Base-by-base conservation (phyloP, 2,113 vertebrate genomes). In the Elephas maximus region DNA sequence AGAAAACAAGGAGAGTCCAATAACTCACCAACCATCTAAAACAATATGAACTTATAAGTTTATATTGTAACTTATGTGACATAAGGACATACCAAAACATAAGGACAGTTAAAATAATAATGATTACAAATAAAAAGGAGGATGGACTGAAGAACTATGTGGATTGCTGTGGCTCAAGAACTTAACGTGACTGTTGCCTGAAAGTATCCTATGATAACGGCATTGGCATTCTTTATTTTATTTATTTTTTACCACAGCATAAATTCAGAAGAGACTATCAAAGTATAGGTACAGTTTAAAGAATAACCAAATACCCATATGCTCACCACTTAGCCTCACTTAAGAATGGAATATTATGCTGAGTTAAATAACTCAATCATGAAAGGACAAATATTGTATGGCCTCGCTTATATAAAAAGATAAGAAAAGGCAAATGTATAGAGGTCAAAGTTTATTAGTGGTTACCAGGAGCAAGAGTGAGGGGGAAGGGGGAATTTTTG, bases 261-360 rank as follows among this genome's bases (percentile, higher is more conserved):
- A 1, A 10, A 90, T 44, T 95, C 37, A 85, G 8, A 92, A 53
- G 57, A 65, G 28, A 60, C 94, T 94, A 69, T 95, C 91, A 82
- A 94, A 97, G 96, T 82, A 88, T 10, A 81, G 11, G 21, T 33
- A 73, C 6, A 53, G 20, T 63, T 96, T 67, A 95, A 92, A 90
- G 28, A 89, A 88, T 26, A 89, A 88, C 15, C 26, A 21, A 79
- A 69, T 41, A 60, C 1, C 45, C 44, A 93, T 28, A 17, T 41
- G 53, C 20, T 74, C 3, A 88, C 44, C 2, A 60, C 23, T n/a
- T 41, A 83, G 28, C 4, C n/a, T 89, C 82, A 53, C 65, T 90
- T 85, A 69, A 96, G 48, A 93, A 78, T 86, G 77, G 88, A 97
- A 71, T 76, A 84, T n/a, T 30, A 86, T 28, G 65, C 65, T 69